Evolutionary conservation across 2,797 vertebrate genomes (phyloP).

Genomic region (Typhlichthys subterraneus): DNA sequence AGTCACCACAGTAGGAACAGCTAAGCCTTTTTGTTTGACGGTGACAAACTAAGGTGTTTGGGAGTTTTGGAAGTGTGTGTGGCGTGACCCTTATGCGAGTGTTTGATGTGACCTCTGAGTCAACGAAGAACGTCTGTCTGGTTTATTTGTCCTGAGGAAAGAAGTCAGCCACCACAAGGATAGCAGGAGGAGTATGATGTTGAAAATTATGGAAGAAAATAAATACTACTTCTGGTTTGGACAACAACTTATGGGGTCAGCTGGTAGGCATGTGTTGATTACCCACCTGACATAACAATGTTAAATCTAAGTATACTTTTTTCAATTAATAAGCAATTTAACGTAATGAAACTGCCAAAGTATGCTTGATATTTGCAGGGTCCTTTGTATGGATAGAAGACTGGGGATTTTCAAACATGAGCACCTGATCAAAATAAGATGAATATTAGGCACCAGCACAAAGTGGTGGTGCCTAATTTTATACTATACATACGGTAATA

Average conservation of each 20-base stretch:
- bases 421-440: neutral
- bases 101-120: conserved; percentile 8
- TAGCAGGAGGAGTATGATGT: conserved; percentile 1
- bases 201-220: conserved; percentile 20
- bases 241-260: conserved; percentile 23
- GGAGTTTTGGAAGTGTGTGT: conserved; percentile 8
- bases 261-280: conserved; percentile 21
- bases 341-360: conserved; percentile 17
- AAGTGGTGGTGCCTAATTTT: no score
- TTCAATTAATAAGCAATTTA: no score
- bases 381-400: neutral
- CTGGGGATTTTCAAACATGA: conserved; percentile 1
- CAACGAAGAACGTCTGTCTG: neutral
- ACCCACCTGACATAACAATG: conserved; percentile 2
- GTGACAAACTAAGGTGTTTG: neutral
- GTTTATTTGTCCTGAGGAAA: conserved; percentile 27
- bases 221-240: conserved; percentile 25
- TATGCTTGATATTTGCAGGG: conserved; percentile 4
- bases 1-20: neutral
- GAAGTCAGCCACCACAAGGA: conserved; percentile 1
- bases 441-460: no score
- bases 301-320: conserved; percentile 14
- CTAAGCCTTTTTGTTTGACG: neutral
- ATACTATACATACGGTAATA: no score
- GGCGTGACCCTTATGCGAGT: neutral